Base-by-base conservation (phyloP, 2,797 vertebrate genomes). In the Otolemur crassicaudatus region DNA sequence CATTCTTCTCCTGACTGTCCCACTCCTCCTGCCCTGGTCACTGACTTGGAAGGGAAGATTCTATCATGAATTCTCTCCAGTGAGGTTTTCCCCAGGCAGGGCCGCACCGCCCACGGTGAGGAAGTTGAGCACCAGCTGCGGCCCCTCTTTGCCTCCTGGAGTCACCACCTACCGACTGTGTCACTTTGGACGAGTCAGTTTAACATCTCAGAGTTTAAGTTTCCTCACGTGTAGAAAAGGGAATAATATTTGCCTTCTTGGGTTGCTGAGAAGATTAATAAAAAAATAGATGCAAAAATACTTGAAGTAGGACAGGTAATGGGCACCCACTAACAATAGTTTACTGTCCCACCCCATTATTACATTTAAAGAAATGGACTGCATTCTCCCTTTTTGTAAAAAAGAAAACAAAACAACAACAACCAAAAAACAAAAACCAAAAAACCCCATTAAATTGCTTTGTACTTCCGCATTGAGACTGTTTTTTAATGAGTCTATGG, bases 351-450 rank as follows among this genome's bases (percentile, higher is more conserved):
- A 7, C 25, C 7, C 9, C 5, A 2, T 13, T 82, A 43, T 34
- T 93, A 84, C 72, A 92, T 56, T 87, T 90, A 70, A 93, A 90
- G 25, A 94, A 79, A 69, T 69, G 11, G 31, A 80, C 63, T 82
- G 25, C 23, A 65, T 92, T 94, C 88, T 95, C 56, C 73, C 16
- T 53, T 82, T 87, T 63, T 79, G 8, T n/a, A 6, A 91, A 88
- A 92, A 89, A 65, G 14, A 65, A 65, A 65, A 49, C 49, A 49
- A 49, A 14, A 14, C 12, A 14, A 49, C 2, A 49, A 49, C 10
- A 49, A 49, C 13, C 13, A 49, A 49, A 49, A 49, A 49, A 14
- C 49, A 49, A 49, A 43, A 43, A 43, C 40, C 40, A 43, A 43
- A 63, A 29, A 31, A 16, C 85, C 14, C 85, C 70, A 37, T 96